Percentiles rank a stretch among this genome's conserved stretches.
These are phyloP conservation scores for Macaca fascicularis DNA, from an alignment of 2,113 vertebrate genomes.

Conservation along the genomic window T2T-MFA8v1.1 NC_088379.1:135000501-135001000, in stretches of 20 bases:
- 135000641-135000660: conserved; percentile 59
- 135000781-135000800: background rate
- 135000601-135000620: conserved; percentile 56
- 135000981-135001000: background rate
- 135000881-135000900: background rate
- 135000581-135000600: background rate
- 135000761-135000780: conserved; percentile 48
- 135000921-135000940: conserved; percentile 16
- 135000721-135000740: conserved; percentile 40
- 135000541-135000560: background rate
- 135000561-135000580: conserved; percentile 55
- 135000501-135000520: background rate
- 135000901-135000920: background rate
- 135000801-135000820: conserved; percentile 41
- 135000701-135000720: conserved; percentile 70
- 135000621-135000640: conserved; percentile 58
- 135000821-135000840: conserved; percentile 13
- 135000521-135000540: background rate
- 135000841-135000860: conserved; percentile 51
- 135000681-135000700: conserved; percentile 57
- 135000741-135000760: conserved; percentile 66
- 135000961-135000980: background rate
- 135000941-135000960: background rate
- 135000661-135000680: conserved; percentile 66
- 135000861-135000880: conserved; percentile 54